A percentile compares a stretch with the other conserved stretches of the same genome.
These are phyloP conservation scores for Cantharis rustica DNA, from an alignment of 2,888 invertebrate species.

Conservation along the genomic window DNA sequence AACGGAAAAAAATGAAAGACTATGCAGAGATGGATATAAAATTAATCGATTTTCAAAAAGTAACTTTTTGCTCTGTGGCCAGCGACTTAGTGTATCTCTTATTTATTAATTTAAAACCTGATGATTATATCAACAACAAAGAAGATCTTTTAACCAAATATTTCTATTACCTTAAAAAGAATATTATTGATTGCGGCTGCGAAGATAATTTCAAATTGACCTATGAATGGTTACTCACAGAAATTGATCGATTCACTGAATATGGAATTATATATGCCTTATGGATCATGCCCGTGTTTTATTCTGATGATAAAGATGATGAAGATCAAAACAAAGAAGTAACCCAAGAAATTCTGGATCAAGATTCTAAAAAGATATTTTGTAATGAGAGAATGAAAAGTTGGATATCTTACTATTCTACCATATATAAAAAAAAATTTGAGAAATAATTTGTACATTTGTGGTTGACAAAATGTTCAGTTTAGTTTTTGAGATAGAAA, in stretches of 20 bases:
- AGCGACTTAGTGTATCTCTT: constrained; percentile 37
- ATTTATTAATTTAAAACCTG: constrained; percentile 34
- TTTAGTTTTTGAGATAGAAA: neutral
- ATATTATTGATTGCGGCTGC: constrained; percentile 13
- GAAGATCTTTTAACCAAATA: constrained; percentile 29
- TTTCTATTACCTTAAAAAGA: constrained; percentile 22
- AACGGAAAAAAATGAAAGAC: constrained; percentile 30
- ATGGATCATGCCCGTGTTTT: constrained; percentile 33
- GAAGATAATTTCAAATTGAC: constrained; percentile 15
- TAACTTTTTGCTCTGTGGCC: constrained; percentile 37
- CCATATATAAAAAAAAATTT: neutral
- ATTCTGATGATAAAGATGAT: constrained; percentile 8
- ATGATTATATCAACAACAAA: constrained; percentile 16
- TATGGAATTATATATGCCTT: constrained; percentile 32
- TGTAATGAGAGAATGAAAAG: neutral
- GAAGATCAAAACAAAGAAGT: constrained; percentile 19
- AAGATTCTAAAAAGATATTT: neutral
- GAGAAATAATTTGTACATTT: neutral
- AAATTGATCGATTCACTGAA: constrained; percentile 33
- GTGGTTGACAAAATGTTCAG: neutral
- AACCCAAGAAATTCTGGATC: neutral
- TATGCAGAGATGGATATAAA: constrained; percentile 22
- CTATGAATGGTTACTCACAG: constrained; percentile 33
- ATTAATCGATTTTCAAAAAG: constrained; percentile 38
- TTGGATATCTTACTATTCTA: neutral